phyloP scores from a whole-genome alignment of 2,888 invertebrate genomes.

The Strigamia crassipes region DNA sequence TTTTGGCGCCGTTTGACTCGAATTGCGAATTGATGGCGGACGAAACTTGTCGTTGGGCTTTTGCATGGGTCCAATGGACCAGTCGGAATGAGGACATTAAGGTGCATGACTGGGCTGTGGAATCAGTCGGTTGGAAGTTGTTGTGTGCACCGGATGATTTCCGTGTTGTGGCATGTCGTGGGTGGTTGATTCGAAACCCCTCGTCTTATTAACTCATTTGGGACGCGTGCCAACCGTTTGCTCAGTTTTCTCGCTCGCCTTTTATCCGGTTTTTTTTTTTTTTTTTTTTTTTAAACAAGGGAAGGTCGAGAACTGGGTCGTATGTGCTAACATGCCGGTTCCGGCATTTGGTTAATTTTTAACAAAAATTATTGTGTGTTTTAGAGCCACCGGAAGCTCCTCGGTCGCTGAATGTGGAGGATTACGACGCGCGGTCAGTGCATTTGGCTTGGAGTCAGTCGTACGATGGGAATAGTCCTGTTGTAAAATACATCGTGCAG shows the following conservation, averaged over 20 bases:
- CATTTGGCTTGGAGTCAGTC: slow-evolving; percentile 44
- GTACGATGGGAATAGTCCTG: slow-evolving; percentile 46
- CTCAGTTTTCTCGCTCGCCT: not conserved
- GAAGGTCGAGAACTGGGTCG: not conserved
- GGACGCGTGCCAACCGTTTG: not conserved
- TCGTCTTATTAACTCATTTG: slow-evolving; percentile 22
- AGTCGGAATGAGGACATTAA: not conserved
- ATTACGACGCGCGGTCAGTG: not conserved
- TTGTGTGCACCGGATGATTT: slow-evolving; percentile 3
- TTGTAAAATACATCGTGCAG: slow-evolving; percentile 46
- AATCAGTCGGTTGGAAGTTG: slow-evolving; percentile 20
- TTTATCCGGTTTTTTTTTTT: not conserved
- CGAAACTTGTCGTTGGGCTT: not conserved
- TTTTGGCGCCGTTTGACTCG: not conserved
- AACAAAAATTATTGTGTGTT: not conserved
- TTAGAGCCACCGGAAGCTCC: slow-evolving; percentile 39
- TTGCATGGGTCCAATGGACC: slow-evolving; percentile 8
- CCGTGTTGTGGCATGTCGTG: not conserved
- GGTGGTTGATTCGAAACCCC: not conserved
- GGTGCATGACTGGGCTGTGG: not conserved
- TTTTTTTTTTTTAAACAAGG: not conserved
- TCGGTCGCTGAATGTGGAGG: not conserved
- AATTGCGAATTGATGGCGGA: not conserved
- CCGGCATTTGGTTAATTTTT: too few relatives aligned
- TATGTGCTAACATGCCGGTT: too few relatives aligned